Conservation (phyloP, 2,888 invertebrate species). For the Cephus nigrinus region DNA sequence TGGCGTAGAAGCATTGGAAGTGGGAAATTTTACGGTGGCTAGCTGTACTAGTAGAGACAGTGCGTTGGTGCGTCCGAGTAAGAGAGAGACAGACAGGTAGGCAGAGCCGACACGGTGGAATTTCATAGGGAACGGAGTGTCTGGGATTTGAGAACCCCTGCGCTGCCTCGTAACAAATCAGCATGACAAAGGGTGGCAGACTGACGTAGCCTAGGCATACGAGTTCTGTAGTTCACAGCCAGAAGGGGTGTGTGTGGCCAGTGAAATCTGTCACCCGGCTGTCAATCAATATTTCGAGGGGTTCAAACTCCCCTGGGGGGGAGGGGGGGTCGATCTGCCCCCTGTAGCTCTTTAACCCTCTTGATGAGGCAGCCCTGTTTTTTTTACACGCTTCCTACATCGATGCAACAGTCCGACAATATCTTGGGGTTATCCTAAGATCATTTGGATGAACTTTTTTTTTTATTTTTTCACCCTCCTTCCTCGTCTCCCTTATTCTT, state of each 20-base stretch:
- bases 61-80: too few relatives aligned
- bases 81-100: background rate
- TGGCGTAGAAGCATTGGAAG: too few relatives aligned
- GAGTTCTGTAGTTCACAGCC: slow-evolving; percentile 36
- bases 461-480: background rate
- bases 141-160: slow-evolving; percentile 45
- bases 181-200: slow-evolving; percentile 55
- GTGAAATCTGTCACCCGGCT: slow-evolving; percentile 63
- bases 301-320: slow-evolving; percentile 30
- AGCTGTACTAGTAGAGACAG: background rate
- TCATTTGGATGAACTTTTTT: background rate
- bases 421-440: background rate
- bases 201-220: slow-evolving; percentile 14
- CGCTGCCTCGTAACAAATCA: slow-evolving; percentile 50
- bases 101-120: background rate
- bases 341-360: background rate
- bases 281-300: slow-evolving; percentile 64
- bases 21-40: background rate
- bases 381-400: background rate
- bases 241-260: slow-evolving; percentile 53
- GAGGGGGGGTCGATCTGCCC: background rate
- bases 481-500: background rate
- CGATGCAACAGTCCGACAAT: background rate
- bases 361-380: background rate
- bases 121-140: background rate